Conservation (phyloP, 1,140 invertebrate species). For the Heliconius himera region DNA sequence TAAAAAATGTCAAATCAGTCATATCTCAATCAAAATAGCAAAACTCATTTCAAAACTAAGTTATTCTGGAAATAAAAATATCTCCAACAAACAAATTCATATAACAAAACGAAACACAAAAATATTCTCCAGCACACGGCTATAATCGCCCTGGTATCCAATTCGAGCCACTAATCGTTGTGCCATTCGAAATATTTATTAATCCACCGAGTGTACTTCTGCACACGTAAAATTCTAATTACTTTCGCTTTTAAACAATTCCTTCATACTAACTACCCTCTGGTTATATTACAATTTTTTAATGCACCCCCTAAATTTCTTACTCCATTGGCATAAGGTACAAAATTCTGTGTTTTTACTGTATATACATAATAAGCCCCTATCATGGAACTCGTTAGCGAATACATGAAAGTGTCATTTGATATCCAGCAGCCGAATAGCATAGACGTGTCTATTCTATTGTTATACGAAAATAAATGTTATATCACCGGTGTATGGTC, state of each 20-base stretch:
- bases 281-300: slow-evolving; percentile 42
- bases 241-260: slow-evolving; percentile 62
- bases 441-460: slow-evolving; percentile 37
- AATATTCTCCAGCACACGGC: background rate
- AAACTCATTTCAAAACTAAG: no score
- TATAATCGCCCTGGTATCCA: slow-evolving; percentile 2
- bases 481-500: slow-evolving; percentile 46
- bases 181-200: slow-evolving; percentile 39
- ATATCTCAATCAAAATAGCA: no score
- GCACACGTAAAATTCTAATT: slow-evolving; percentile 63
- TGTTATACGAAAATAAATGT: slow-evolving; percentile 50
- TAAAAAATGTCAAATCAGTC: no score
- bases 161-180: slow-evolving; percentile 6
- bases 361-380: slow-evolving; percentile 53
- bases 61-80: background rate
- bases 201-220: slow-evolving; percentile 52
- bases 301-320: slow-evolving; percentile 14
- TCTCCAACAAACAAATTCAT: background rate
- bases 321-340: slow-evolving; percentile 42
- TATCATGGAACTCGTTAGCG: slow-evolving; percentile 72
- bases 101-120: background rate
- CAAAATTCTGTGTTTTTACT: slow-evolving; percentile 42
- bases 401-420: slow-evolving; percentile 73
- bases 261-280: slow-evolving; percentile 66
- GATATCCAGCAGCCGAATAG: slow-evolving; percentile 60